Evolutionary conservation across 2,888 invertebrate genomes (phyloP).

Genomic region (Abrostola triplasia): DNA sequence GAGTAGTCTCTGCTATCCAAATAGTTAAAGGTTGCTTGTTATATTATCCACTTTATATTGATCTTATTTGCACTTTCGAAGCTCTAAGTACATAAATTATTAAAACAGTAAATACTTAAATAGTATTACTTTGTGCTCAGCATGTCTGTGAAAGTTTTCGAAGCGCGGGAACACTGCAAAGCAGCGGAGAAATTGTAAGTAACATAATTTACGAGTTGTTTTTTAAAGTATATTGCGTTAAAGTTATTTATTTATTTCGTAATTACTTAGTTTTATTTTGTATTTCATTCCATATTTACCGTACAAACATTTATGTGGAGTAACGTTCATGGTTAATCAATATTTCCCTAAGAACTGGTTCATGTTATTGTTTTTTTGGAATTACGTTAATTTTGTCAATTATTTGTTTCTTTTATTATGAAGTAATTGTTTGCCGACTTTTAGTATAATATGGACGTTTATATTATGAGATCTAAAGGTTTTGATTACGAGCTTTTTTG

Average conservation of each 20-base stretch:
- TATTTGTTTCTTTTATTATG: too few relatives aligned
- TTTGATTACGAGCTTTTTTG: too few relatives aligned
- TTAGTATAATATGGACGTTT: too few relatives aligned
- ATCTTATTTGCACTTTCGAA: conserved; percentile 29
- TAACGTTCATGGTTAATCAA: too few relatives aligned
- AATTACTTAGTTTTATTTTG: background rate
- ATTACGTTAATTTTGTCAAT: too few relatives aligned
- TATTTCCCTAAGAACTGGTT: too few relatives aligned
- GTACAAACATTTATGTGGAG: too few relatives aligned
- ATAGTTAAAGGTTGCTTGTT: conserved; percentile 12
- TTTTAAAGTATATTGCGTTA: background rate
- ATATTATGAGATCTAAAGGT: too few relatives aligned
- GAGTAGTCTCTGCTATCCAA: background rate
- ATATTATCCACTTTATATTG: conserved; percentile 32
- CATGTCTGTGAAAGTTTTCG: conserved; percentile 89
- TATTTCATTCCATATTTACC: background rate
- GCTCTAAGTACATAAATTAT: conserved; percentile 5
- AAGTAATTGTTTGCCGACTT: too few relatives aligned
- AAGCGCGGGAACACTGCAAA: conserved; percentile 93
- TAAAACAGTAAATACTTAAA: conserved; percentile 10
- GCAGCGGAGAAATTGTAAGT: conserved; percentile 94
- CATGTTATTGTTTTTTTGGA: too few relatives aligned
- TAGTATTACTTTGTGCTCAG: conserved; percentile 2
- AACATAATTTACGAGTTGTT: conserved; percentile 4
- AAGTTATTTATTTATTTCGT: background rate